A percentile compares a stretch with the other conserved stretches of the same genome.
phyloP scores from a whole-genome alignment of 2,113 vertebrate genomes.

The Clarias gariepinus region DNA sequence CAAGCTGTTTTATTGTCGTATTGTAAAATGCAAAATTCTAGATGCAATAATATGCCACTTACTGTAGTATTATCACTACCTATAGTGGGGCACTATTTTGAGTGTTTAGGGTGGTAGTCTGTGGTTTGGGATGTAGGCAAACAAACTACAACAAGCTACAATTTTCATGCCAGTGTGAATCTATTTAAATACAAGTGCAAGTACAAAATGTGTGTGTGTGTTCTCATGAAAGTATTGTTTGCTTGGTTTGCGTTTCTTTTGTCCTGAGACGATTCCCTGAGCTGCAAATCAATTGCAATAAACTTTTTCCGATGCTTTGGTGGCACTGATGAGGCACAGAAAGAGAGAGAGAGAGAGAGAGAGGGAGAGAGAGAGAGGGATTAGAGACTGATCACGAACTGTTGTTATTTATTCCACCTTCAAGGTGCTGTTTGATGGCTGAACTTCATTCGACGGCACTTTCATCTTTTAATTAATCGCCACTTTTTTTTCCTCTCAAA shows the following conservation, averaged over 20 bases:
- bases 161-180: constrained; percentile 5
- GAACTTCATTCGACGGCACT: constrained; percentile 40
- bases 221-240: neutral
- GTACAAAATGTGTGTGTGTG: neutral
- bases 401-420: constrained; percentile 56
- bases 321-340: neutral
- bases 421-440: constrained; percentile 56
- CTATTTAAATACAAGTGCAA: neutral
- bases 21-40: neutral
- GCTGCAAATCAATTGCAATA: neutral
- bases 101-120: neutral
- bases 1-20: neutral
- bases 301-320: neutral
- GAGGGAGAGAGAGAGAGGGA: constrained; percentile 24
- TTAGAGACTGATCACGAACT: constrained; percentile 2
- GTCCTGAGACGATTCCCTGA: neutral
- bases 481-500: constrained; percentile 39
- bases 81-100: neutral
- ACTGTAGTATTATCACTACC: neutral
- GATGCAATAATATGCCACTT: neutral
- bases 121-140: constrained; percentile 12
- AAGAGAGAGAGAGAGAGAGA: neutral
- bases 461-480: constrained; percentile 61
- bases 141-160: neutral
- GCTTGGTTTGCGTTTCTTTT: neutral